Conservation (phyloP, 2,113 vertebrate genomes). For the Recurvirostra avosetta region DNA sequence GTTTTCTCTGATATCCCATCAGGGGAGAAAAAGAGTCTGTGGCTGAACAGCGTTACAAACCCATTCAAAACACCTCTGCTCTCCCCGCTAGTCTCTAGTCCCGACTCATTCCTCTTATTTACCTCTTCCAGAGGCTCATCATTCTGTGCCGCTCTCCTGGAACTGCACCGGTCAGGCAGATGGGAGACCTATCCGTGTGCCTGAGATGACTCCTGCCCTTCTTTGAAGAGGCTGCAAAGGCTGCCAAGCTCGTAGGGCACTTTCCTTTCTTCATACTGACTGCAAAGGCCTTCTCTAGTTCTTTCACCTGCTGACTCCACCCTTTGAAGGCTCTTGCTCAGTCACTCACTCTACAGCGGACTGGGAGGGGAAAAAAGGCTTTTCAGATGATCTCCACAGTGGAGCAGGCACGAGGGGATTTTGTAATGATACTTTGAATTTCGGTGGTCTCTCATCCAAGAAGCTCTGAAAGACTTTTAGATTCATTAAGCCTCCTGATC, state of each 20-base stretch:
- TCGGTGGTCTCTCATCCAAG: neutral
- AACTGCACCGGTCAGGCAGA: neutral
- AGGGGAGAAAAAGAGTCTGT: neutral
- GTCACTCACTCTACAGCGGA: neutral
- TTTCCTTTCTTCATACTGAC: neutral
- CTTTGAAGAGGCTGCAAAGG: constrained; percentile 9
- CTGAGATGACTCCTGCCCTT: neutral
- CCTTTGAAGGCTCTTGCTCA: constrained; percentile 33
- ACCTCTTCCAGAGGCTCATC: neutral
- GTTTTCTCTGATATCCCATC: neutral
- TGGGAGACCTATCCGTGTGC: neutral
- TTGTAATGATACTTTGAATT: neutral
- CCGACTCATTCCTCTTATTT: rapidly evolving
- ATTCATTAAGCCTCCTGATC: constrained; percentile 6
- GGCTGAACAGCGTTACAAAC: neutral
- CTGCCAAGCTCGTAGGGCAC: neutral
- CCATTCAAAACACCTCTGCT: neutral
- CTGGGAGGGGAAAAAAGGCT: neutral
- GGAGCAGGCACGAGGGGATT: neutral
- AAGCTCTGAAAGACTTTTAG: neutral
- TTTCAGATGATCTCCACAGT: neutral
- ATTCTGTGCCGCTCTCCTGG: neutral
- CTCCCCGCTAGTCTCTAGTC: neutral
- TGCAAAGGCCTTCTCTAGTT: neutral
- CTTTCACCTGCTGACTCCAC: neutral